A percentile compares a stretch with the other conserved stretches of the same genome.
Conservation (phyloP, 2,888 invertebrate genomes). For the Silvanus unidentatus region DNA sequence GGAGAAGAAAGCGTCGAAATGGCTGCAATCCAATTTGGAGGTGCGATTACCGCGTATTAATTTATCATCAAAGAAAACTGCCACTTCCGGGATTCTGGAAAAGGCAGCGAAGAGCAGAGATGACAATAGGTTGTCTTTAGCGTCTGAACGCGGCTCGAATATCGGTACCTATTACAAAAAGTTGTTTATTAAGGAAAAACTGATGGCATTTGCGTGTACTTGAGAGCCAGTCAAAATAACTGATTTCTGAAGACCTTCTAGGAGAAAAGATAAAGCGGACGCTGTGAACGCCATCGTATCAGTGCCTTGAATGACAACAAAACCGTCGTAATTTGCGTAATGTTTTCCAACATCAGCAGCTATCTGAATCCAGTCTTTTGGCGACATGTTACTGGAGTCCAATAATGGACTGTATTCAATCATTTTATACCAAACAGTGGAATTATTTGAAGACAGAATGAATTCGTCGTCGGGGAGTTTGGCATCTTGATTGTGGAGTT, state of each 20-base stretch:
- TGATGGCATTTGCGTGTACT: slow-evolving; percentile 41
- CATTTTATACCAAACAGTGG: slow-evolving; percentile 58
- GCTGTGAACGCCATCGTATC: slow-evolving; percentile 95
- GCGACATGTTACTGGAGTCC: slow-evolving; percentile 92
- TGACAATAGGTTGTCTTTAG: slow-evolving; percentile 85
- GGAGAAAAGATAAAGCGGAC: slow-evolving; percentile 93
- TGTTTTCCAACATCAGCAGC: slow-evolving; percentile 80
- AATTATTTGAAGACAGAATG: slow-evolving; percentile 33
- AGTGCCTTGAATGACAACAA: slow-evolving; percentile 92
- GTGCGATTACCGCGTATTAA: slow-evolving; percentile 86
- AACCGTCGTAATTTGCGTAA: slow-evolving; percentile 82
- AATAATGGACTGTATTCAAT: slow-evolving; percentile 81
- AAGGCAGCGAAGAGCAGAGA: slow-evolving; percentile 86
- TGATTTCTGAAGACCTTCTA: slow-evolving; percentile 89
- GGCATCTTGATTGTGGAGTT: slow-evolving; percentile 75
- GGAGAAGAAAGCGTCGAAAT: slow-evolving; percentile 76
- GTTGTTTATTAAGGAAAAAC: neutral
- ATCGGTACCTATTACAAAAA: slow-evolving; percentile 68
- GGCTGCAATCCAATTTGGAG: slow-evolving; percentile 66
- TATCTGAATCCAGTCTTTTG: slow-evolving; percentile 83
- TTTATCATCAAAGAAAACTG: slow-evolving; percentile 83
- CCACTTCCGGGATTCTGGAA: slow-evolving; percentile 87
- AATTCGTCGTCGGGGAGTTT: slow-evolving; percentile 40
- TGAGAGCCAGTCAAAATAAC: slow-evolving; percentile 91
- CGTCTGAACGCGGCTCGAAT: slow-evolving; percentile 90